phyloP scores from a whole-genome alignment of 2,797 vertebrate species.

The Pangasius macronema region DNA sequence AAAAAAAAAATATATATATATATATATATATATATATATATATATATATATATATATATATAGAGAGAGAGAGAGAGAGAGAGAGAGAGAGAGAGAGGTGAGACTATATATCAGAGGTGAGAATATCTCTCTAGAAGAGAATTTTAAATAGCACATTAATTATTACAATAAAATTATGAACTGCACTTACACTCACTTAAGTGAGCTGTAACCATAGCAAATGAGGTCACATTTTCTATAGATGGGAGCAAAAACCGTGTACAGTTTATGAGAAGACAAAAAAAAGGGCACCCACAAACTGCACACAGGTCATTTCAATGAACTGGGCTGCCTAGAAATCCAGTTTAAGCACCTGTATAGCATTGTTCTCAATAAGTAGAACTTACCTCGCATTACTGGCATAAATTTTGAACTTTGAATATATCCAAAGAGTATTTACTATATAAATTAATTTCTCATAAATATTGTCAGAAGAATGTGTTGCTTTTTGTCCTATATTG shows the following conservation, averaged over 20 bases:
- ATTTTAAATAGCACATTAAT: not conserved
- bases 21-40: no score
- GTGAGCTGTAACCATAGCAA: not conserved
- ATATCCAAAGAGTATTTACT: not conserved
- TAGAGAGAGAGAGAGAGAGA: no score
- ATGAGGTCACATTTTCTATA: not conserved
- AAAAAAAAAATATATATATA: not conserved
- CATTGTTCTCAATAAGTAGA: not conserved
- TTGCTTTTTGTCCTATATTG: not conserved
- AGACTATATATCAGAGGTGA: not conserved
- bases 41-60: no score
- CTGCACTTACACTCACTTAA: not conserved
- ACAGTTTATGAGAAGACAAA: not conserved
- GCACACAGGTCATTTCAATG: not conserved
- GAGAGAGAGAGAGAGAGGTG: no score
- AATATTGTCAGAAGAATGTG: not conserved
- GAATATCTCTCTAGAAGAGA: not conserved
- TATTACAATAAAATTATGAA: slow-evolving; percentile 8
- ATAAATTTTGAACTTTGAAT: not conserved
- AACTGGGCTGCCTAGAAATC: not conserved
- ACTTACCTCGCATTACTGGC: not conserved
- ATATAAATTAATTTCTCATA: not conserved
- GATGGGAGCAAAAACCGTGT: not conserved
- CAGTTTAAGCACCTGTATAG: not conserved
- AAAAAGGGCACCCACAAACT: not conserved